Conservation (phyloP, 30 jellyfish, hydroid and myxozoan genomes). For the Chrysaora quinquecirrha region DNA sequence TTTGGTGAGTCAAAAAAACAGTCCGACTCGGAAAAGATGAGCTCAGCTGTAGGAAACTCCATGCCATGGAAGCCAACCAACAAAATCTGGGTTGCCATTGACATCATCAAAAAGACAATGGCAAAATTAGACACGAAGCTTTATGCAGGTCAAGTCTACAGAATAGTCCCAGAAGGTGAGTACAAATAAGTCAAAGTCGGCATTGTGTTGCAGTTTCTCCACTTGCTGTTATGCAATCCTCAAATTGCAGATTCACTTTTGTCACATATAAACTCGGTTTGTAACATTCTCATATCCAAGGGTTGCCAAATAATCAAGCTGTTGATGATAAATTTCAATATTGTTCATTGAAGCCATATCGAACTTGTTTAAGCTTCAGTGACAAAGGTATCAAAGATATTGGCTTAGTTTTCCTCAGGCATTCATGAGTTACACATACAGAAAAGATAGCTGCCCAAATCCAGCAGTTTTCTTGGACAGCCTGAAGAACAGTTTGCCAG, state of each 20-base stretch:
- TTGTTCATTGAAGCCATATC: background rate
- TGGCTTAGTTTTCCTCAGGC: too few relatives aligned
- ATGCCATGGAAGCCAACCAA: too few relatives aligned
- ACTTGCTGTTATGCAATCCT: background rate
- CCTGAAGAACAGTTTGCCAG: too few relatives aligned
- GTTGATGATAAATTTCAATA: background rate
- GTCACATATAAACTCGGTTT: background rate
- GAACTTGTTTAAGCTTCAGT: background rate
- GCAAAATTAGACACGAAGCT: slow-evolving; percentile 1
- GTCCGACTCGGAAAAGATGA: background rate
- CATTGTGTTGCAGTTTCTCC: too few relatives aligned
- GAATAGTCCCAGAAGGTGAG: background rate
- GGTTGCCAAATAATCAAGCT: too few relatives aligned
- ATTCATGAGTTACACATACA: too few relatives aligned
- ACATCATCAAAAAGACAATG: slow-evolving; percentile 23
- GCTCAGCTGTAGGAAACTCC: background rate
- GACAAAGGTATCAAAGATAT: background rate
- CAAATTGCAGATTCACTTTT: slow-evolving; percentile 6
- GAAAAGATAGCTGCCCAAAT: too few relatives aligned
- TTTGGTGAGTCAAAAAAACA: background rate
- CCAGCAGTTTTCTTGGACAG: too few relatives aligned
- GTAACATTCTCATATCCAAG: too few relatives aligned
- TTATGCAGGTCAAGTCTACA: slow-evolving; percentile 6
- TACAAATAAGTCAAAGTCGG: background rate
- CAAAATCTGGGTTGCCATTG: too few relatives aligned